Evolutionary conservation across 1,140 invertebrate species (phyloP), one percentile per base, ranked within the genome.

Genomic region (Triops cancriformis): DNA sequence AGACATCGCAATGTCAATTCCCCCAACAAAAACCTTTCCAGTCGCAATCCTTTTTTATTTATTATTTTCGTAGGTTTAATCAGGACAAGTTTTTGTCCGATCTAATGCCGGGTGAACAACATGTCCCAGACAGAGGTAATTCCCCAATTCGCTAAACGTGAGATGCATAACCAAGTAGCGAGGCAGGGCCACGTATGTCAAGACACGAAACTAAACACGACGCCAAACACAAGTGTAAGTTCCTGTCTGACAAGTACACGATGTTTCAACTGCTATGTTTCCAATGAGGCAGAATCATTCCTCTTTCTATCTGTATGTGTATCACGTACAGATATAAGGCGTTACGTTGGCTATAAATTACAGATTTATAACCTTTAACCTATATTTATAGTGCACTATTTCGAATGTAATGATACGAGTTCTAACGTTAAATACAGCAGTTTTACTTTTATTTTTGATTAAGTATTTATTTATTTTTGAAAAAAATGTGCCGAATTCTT

Each of bases 131-230:
- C 23, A 64, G 18, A 64, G 51, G 51, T 64, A 64, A 64, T 64
- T 64, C 51, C 23, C 51, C 51, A 64, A 64, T 64, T 14, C 23
- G 51, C 51, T 14, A 64, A 64, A 64, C 51, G 51, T 64, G 51
- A 64, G 51, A 23, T 18, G 51, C 51, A 64, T 64, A 64, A 64
- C 10, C 18, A 23, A 64, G 51, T 10, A 23, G 14, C 51, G 51
- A 64, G 51, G n/a, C 51, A 6, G 14, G 51, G 23, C 51, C 51
- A 64, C 23, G 23, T 64, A 64, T 64, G 51, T 23, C 14, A 64
- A 64, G 18, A 64, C 51, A 64, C n/a, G 51, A n/a, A 64, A 64
- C 51, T 64, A 64, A 64, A 64, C 51, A 64, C 51, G 51, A 64
- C 51, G 51, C 51, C 18, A 64, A 64, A 64, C 51, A 64, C 51